phyloP scores from a whole-genome alignment of 2,888 invertebrate species.

The Notodonta ziczac region DNA sequence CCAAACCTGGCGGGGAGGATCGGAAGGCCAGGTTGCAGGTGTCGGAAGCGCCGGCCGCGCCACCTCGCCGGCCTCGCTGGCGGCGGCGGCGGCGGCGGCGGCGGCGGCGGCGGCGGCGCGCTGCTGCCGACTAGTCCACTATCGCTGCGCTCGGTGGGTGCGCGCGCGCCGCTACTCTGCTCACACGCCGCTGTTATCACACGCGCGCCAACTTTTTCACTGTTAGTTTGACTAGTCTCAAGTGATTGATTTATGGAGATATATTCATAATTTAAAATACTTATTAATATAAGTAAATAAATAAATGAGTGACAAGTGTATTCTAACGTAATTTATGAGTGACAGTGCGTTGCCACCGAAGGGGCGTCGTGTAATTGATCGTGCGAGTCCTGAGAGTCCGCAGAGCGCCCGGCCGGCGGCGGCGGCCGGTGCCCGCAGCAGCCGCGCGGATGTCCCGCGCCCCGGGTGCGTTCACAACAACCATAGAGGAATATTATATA shows the following conservation, averaged over 20 bases:
- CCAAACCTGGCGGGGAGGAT: too few species aligned
- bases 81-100: neutral
- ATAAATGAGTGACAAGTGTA: neutral
- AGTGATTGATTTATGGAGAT: neutral
- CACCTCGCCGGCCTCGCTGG: too few species aligned
- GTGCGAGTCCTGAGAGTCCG: neutral
- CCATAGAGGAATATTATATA: too few species aligned
- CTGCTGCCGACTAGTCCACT: neutral
- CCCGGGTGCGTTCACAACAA: neutral
- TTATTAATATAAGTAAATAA: too few species aligned
- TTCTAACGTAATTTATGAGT: neutral
- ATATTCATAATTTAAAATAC: too few species aligned
- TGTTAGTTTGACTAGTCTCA: neutral
- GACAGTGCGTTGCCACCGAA: neutral
- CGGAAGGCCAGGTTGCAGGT: slow-evolving; percentile 2
- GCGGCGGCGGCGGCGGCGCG: slow-evolving; percentile 15
- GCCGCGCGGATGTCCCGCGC: neutral
- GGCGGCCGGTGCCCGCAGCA: neutral
- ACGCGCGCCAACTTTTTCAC: neutral
- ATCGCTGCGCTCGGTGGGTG: neutral
- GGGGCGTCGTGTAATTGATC: neutral
- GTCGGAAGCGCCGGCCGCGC: neutral
- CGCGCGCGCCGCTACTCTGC: neutral
- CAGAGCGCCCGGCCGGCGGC: neutral
- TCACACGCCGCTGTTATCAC: neutral